phyloP scores from a whole-genome alignment of 2,113 vertebrate genomes.

The Tamias sibiricus region DNA sequence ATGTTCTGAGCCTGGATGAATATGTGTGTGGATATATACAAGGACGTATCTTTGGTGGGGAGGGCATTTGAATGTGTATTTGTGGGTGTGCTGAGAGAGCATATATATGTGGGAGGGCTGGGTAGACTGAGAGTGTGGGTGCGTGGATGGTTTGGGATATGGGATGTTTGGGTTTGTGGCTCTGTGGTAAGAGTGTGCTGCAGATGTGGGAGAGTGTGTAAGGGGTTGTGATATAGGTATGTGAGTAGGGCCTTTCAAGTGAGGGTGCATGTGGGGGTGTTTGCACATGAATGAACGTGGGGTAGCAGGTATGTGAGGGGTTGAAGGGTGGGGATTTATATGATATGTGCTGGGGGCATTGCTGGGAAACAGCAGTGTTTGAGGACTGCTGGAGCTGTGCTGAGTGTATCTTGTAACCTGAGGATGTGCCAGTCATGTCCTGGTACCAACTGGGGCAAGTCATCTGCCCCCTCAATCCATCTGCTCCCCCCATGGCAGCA shows the following conservation, averaged over 20 bases:
- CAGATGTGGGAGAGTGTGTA: neutral
- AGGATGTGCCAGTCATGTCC: conserved; percentile 55
- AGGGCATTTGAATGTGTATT: neutral
- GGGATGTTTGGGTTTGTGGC: neutral
- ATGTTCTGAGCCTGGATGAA: neutral
- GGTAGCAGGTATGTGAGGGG: conserved; percentile 11
- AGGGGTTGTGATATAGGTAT: neutral
- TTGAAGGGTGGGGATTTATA: conserved; percentile 3
- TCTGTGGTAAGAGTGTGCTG: neutral
- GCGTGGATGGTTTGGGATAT: neutral
- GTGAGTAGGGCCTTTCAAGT: conserved; percentile 22
- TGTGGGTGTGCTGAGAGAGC: conserved; percentile 3
- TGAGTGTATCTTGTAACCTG: conserved; percentile 56
- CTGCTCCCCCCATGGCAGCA: neutral
- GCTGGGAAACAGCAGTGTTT: conserved; percentile 47
- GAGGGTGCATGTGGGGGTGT: neutral
- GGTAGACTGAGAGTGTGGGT: neutral
- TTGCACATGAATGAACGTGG: conserved; percentile 19
- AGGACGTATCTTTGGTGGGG: neutral
- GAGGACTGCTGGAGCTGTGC: conserved; percentile 55
- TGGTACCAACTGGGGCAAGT: conserved; percentile 57
- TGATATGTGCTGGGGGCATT: conserved; percentile 17
- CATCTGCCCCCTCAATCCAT: neutral
- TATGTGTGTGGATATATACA: neutral
- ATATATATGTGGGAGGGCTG: neutral